A percentile compares a stretch with the other conserved stretches of the same genome.
Evolutionary conservation across 2,888 invertebrate genomes (phyloP).

Genomic region (Chloromyia formosa): DNA sequence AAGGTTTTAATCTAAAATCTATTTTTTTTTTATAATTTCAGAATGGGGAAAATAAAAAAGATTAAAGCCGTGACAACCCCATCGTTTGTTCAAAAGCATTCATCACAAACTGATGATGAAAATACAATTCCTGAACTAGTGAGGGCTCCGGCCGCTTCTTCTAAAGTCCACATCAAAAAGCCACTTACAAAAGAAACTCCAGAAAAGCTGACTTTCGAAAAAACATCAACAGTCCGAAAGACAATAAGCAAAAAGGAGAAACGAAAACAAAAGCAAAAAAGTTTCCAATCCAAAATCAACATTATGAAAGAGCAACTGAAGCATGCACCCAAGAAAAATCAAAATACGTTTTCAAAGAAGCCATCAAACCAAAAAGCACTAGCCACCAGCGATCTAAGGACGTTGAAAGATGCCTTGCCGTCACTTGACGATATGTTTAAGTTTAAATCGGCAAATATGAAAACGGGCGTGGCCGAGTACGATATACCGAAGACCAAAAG

Average conservation of each 20-base stretch:
- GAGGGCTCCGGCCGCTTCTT: neutral
- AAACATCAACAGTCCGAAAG: constrained; percentile 15
- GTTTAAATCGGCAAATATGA: constrained; percentile 54
- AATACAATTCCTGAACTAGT: constrained; percentile 5
- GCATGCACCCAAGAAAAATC: constrained; percentile 56
- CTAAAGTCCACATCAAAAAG: neutral
- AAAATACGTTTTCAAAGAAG: constrained; percentile 54
- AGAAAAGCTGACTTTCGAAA: constrained; percentile 65
- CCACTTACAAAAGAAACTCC: neutral
- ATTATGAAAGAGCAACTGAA: constrained; percentile 56
- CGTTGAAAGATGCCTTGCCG: constrained; percentile 60
- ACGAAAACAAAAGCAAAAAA: constrained; percentile 56
- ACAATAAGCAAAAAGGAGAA: constrained; percentile 58
- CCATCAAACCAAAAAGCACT: neutral
- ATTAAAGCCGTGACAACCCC: neutral
- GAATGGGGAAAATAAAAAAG: constrained; percentile 42
- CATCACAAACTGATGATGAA: neutral
- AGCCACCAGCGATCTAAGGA: constrained; percentile 58
- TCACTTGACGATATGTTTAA: constrained; percentile 58
- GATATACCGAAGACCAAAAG: constrained; percentile 29
- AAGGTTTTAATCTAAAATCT: too few relatives aligned
- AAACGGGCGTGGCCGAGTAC: constrained; percentile 51
- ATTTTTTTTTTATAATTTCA: constrained; percentile 2
- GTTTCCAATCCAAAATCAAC: constrained; percentile 57
- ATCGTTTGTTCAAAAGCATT: neutral